phyloP scores from a whole-genome alignment of 2,113 vertebrate genomes.

The Zosterops lateralis region DNA sequence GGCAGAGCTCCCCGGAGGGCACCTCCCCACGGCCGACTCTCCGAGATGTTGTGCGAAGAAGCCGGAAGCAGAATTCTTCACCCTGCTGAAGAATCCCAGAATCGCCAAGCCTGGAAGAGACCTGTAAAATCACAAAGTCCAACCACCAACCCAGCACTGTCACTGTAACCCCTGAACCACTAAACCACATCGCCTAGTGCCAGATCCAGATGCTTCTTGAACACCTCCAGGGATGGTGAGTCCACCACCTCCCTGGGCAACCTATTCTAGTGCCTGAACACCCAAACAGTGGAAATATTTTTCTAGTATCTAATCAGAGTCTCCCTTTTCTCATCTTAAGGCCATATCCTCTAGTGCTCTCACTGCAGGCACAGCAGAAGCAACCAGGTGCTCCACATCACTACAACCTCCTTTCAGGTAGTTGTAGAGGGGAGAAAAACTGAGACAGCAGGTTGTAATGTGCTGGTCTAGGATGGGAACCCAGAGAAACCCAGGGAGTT shows the following conservation, averaged over 20 bases:
- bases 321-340: background rate
- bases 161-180: background rate
- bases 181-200: accelerated
- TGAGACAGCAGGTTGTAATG: accelerated
- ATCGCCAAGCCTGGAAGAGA: background rate
- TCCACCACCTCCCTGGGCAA: background rate
- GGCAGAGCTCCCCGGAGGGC: background rate
- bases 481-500: accelerated
- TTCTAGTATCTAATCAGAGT: background rate
- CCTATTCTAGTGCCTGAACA: background rate
- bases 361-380: background rate
- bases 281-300: background rate
- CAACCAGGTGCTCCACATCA: background rate
- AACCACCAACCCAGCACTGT: background rate
- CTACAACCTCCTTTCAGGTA: background rate
- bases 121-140: background rate
- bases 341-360: background rate
- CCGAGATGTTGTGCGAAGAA: background rate
- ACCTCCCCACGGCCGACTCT: accelerated
- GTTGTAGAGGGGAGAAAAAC: background rate
- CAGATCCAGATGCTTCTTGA: background rate
- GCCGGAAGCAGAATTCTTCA: background rate
- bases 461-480: background rate
- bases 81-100: background rate
- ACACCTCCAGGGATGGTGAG: background rate